Evolutionary conservation across 2,888 invertebrate species (phyloP).

Genomic region (Strigamia transsilvanica): DNA sequence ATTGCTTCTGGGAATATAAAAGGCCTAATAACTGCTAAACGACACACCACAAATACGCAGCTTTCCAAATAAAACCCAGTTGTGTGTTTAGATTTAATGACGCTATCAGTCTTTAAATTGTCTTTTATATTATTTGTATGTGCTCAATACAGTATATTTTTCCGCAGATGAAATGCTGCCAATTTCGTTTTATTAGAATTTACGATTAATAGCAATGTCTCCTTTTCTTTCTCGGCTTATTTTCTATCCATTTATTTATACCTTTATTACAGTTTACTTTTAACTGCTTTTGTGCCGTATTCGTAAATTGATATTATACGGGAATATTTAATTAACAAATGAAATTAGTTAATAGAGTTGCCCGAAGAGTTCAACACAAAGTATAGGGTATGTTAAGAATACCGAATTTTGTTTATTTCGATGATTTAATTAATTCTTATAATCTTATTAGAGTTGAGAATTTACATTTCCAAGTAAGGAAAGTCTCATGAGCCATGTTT

Average conservation of each 20-base stretch:
- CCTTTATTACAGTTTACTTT: too few species aligned
- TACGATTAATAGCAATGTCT: too few species aligned
- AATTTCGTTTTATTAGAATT: too few species aligned
- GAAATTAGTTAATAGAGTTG: background rate
- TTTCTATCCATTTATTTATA: too few species aligned
- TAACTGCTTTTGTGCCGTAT: too few species aligned
- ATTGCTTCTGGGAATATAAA: background rate
- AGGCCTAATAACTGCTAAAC: slow-evolving; percentile 7
- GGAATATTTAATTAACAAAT: background rate
- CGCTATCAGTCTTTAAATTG: background rate
- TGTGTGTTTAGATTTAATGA: background rate
- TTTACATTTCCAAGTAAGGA: background rate
- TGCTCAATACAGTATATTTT: too few species aligned
- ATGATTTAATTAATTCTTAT: background rate
- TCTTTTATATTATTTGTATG: too few species aligned
- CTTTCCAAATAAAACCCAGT: background rate
- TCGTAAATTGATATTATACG: too few species aligned
- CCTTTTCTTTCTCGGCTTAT: too few species aligned
- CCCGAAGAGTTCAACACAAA: background rate
- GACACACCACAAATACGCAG: background rate
- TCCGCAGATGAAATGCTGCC: too few species aligned
- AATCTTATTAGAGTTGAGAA: background rate
- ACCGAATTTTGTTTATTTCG: background rate
- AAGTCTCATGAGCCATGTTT: background rate
- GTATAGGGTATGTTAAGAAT: background rate